Base-by-base conservation (phyloP, 1,140 invertebrate genomes). In the Apocrypta bakeri region DNA sequence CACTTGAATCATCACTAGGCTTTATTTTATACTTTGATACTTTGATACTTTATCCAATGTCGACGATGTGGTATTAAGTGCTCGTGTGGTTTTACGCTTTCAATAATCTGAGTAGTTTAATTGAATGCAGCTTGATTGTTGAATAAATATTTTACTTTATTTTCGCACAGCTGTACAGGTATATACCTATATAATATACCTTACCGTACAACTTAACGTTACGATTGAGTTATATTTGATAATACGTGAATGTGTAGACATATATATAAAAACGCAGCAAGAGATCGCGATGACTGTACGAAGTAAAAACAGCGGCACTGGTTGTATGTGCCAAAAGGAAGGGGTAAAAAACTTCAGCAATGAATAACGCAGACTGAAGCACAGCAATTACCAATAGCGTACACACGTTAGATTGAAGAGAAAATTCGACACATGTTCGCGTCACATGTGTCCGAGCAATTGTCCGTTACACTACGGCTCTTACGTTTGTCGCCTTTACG, bases 401-500 rank as follows among this genome's bases (percentile, higher is more conserved):
- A 56, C 48, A 48, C 3, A 48, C 42, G 14, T 7, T 27, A 14
- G 25, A 37, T 64, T 56, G 1, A 56, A 25, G 33, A 37, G 33
- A 66, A 81, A 74, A 74, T 69, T 25, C 29, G 48, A 82, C 80
- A 82, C 80, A 76, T 76, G 61, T 81, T 33, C 33, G n/a, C 31
- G 48, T 48, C 81, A 25, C 63, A 78, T 78, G 75, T 76, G 31
- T n/a, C 12, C 72, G 42, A 66, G 69, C 72, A 75, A 80, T 83
- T 76, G 82, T 83, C 77, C 78, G 71, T 75, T 74, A 83, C 42
- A 77, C 29, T 37, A 14, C 42, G 12, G 42, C 42, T 48, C n/a
- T 14, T 37, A 24, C 61, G 72, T 79, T 83, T 79, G 82, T 83
- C 82, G 72, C 63, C 71, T 83, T 75, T 79, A 80, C 77, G 82